These are phyloP conservation scores for Ornithoptera alexandrae DNA, from an alignment of 2,888 invertebrate species.

Conservation along the genomic window DNA sequence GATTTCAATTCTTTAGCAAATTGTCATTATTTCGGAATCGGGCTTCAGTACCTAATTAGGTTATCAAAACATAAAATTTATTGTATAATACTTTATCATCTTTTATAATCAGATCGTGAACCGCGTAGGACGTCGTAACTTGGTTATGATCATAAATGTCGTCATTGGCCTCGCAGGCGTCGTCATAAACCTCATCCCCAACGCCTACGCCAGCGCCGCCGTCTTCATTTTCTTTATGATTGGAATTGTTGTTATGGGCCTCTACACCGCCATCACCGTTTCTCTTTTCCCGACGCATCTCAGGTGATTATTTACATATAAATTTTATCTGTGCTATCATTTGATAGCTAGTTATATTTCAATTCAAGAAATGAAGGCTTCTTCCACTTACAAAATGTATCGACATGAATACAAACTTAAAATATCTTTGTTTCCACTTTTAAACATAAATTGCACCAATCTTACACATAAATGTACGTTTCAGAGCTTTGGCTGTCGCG, in stretches of 20 bases:
- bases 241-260: conserved; percentile 66
- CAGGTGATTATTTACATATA: conserved; percentile 38
- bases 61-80: too few species aligned
- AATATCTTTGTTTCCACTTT: too few species aligned
- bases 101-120: conserved; percentile 54
- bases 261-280: conserved; percentile 76
- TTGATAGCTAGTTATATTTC: too few species aligned
- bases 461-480: conserved; percentile 31
- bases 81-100: too few species aligned
- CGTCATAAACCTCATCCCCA: conserved; percentile 80
- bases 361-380: too few species aligned
- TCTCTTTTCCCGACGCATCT: conserved; percentile 77
- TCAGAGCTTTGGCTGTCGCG: conserved; percentile 81
- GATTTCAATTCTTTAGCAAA: too few species aligned
- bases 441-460: too few species aligned
- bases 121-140: conserved; percentile 76
- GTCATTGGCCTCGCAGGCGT: conserved; percentile 76
- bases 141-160: conserved; percentile 60
- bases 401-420: too few species aligned
- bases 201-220: conserved; percentile 77
- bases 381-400: too few species aligned
- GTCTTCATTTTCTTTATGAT: conserved; percentile 66
- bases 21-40: too few species aligned
- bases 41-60: too few species aligned
- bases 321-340: too few species aligned